phyloP scores from a whole-genome alignment of 2,888 invertebrate genomes.

The Yponomeuta cagnagella region DNA sequence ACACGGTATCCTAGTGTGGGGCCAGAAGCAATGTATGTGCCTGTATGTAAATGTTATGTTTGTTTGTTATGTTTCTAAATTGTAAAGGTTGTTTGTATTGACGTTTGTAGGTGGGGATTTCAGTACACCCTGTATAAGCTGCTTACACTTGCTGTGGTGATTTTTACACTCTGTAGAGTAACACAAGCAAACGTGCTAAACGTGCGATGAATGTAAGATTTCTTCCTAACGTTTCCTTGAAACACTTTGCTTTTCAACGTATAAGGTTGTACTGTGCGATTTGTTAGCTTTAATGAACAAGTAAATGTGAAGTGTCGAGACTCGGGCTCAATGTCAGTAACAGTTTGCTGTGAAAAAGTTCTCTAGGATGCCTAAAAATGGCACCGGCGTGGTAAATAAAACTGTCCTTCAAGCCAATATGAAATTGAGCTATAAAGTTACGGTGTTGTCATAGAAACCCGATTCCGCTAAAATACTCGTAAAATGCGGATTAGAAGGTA shows the following conservation, averaged over 20 bases:
- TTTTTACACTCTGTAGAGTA: not conserved
- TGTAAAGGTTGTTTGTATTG: no score
- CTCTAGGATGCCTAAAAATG: not conserved
- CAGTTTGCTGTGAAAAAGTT: constrained; percentile 12
- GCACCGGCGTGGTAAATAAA: not conserved
- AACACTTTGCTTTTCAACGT: constrained; percentile 8
- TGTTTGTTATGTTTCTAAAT: no score
- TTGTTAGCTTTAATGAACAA: constrained; percentile 17
- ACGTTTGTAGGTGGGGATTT: no score
- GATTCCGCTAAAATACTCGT: not conserved
- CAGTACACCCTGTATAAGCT: no score
- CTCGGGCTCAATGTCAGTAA: constrained; percentile 10
- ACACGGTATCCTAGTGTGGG: no score
- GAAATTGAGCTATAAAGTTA: not conserved
- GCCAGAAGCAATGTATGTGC: no score
- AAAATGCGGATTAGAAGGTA: no score
- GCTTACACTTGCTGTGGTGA: no score
- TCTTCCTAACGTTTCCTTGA: constrained; percentile 8
- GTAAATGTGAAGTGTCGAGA: constrained; percentile 8
- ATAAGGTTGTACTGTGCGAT: constrained; percentile 17
- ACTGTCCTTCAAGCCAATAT: not conserved
- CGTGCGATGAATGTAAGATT: constrained; percentile 10
- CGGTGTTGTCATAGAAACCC: not conserved
- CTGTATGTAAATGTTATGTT: no score
- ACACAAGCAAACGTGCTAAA: constrained; percentile 2